These are phyloP conservation scores for Anarsia innoxiella DNA, from an alignment of 2,888 invertebrate genomes.

Conservation along the genomic window DNA sequence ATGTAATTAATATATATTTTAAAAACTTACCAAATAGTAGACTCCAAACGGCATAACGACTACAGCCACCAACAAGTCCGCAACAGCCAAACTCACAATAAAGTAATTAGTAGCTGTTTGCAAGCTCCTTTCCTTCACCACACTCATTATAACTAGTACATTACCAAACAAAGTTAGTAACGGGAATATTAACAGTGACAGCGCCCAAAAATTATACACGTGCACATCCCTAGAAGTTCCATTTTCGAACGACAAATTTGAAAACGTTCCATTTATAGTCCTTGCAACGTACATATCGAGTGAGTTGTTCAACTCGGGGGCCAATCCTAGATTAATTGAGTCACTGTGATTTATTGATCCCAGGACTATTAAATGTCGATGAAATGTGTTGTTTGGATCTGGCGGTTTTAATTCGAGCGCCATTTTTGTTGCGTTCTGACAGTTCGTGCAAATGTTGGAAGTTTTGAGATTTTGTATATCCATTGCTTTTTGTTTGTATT, in stretches of 20 bases:
- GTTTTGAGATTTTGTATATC: conserved; percentile 22
- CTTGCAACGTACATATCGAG: conserved; percentile 32
- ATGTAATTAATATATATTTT: too few relatives aligned
- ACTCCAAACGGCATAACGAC: conserved; percentile 99
- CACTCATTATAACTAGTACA: conserved; percentile 96
- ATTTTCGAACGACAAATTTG: conserved; percentile 49
- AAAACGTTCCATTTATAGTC: conserved; percentile 33
- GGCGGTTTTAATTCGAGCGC: conserved; percentile 35
- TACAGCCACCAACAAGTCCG: conserved; percentile 96
- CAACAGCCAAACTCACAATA: conserved; percentile 97
- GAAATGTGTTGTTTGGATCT: conserved; percentile 24
- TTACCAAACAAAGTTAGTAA: conserved; percentile 96
- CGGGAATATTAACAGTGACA: conserved; percentile 92
- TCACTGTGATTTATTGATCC: conserved; percentile 18
- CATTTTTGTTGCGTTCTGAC: conserved; percentile 42
- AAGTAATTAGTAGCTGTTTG: conserved; percentile 99
- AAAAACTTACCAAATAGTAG: conserved; percentile 95
- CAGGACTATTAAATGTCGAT: conserved; percentile 12
- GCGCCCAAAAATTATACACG: conserved; percentile 88
- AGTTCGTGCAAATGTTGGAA: conserved; percentile 29
- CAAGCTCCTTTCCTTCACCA: conserved; percentile 90
- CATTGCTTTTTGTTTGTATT: conserved; percentile 18
- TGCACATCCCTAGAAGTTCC: conserved; percentile 54
- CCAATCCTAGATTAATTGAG: conserved; percentile 31
- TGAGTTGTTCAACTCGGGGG: conserved; percentile 36